Evolutionary conservation across 2,797 vertebrate species (phyloP).

Genomic region (Platalea minor): DNA sequence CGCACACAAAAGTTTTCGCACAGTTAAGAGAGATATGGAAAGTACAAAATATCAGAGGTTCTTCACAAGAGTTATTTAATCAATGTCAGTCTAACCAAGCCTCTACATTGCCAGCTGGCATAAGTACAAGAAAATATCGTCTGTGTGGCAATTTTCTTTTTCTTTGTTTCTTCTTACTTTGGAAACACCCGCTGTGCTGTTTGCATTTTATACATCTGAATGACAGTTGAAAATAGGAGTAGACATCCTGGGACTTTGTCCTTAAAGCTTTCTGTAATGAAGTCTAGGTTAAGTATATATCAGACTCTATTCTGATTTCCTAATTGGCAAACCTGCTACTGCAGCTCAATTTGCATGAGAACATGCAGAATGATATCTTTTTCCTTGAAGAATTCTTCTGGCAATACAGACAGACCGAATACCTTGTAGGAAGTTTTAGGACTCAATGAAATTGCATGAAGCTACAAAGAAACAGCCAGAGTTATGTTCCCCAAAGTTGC

Average conservation of each 20-base stretch:
- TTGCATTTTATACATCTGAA: slow-evolving; percentile 31
- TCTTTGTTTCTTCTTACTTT: slow-evolving; percentile 36
- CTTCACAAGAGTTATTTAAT: slow-evolving; percentile 25
- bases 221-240: slow-evolving; percentile 28
- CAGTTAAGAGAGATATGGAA: not conserved
- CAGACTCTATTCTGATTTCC: not conserved
- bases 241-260: not conserved
- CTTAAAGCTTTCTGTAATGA: slow-evolving; percentile 9
- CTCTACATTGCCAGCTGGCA: not conserved
- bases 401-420: not conserved
- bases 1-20: not conserved
- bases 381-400: not conserved
- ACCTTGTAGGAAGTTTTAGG: not conserved
- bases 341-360: not conserved
- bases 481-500: not conserved
- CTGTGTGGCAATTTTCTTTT: not conserved
- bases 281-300: not conserved
- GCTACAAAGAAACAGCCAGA: not conserved
- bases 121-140: slow-evolving; percentile 21
- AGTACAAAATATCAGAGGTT: slow-evolving; percentile 19
- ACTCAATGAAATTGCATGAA: not conserved
- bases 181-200: not conserved
- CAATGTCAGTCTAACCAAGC: not conserved
- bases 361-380: not conserved
- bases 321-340: not conserved